Evolutionary conservation across 2,888 invertebrate genomes (phyloP).

Genomic region (Ctena decussata): DNA sequence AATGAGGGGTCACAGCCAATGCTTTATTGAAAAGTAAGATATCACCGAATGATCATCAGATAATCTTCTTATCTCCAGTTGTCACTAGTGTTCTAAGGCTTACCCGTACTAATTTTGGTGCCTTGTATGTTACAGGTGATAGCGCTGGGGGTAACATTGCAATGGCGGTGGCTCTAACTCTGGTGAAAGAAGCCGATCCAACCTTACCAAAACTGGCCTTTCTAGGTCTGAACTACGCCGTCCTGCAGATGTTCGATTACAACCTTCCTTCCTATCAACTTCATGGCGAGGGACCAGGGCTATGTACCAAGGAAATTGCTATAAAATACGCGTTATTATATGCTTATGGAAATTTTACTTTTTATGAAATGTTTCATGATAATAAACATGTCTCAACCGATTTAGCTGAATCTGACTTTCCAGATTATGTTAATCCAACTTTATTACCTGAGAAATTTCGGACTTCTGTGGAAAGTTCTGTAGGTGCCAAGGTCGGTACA

Average conservation of each 20-base stretch:
- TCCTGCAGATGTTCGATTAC: slow-evolving; percentile 80
- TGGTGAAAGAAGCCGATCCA: slow-evolving; percentile 52
- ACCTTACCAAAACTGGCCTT: slow-evolving; percentile 54
- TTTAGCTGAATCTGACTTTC: slow-evolving; percentile 30
- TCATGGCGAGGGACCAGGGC: slow-evolving; percentile 51
- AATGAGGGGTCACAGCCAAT: no score
- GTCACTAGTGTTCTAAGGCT: no score
- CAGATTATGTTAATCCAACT: slow-evolving; percentile 34
- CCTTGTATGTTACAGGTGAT: no score
- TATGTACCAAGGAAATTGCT: slow-evolving; percentile 56
- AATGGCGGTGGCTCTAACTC: slow-evolving; percentile 67
- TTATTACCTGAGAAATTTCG: slow-evolving; percentile 61
- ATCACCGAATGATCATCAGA: no score
- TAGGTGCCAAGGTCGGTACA: not conserved
- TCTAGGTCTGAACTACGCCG: slow-evolving; percentile 67
- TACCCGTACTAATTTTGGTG: no score
- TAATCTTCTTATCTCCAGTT: no score
- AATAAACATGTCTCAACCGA: slow-evolving; percentile 49
- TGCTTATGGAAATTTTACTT: slow-evolving; percentile 52
- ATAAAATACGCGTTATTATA: slow-evolving; percentile 65
- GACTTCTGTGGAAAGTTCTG: no score
- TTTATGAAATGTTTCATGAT: slow-evolving; percentile 14
- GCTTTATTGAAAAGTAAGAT: no score
- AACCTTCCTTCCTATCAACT: slow-evolving; percentile 73
- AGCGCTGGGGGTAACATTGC: slow-evolving; percentile 78